Evolutionary conservation across 2,113 vertebrate genomes (phyloP).

Genomic region (Cyanocitta stelleri): DNA sequence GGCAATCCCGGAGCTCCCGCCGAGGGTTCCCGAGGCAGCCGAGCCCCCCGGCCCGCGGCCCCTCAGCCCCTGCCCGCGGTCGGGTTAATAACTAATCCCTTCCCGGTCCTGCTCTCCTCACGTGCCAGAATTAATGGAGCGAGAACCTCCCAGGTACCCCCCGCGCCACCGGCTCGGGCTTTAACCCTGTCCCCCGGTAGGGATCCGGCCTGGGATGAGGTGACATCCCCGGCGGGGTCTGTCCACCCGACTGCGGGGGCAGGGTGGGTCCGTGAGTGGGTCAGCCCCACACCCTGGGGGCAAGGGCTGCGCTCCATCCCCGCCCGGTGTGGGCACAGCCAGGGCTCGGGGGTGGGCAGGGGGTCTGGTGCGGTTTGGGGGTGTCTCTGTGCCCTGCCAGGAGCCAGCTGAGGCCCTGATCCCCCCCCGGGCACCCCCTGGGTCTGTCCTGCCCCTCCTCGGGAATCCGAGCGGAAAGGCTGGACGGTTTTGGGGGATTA

Average conservation of each 20-base stretch:
- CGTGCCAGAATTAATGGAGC: conserved; percentile 53
- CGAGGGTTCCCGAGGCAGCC: neutral
- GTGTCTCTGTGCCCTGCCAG: neutral
- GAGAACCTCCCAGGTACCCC: conserved; percentile 24
- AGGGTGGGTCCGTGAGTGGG: neutral
- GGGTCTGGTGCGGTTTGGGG: neutral
- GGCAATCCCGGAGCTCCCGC: neutral
- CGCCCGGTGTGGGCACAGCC: neutral
- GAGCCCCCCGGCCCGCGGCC: neutral
- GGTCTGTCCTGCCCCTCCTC: neutral
- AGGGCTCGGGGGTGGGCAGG: rapidly evolving
- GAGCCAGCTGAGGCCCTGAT: neutral
- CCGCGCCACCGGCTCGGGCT: neutral
- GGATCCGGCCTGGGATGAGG: neutral
- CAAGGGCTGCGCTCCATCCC: neutral
- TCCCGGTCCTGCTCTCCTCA: neutral
- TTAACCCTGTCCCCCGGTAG: neutral
- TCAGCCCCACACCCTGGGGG: neutral
- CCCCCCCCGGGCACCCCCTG: neutral
- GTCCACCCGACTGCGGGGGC: rapidly evolving
- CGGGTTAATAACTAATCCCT: conserved; percentile 52
- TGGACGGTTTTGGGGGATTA: neutral
- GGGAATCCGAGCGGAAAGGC: neutral
- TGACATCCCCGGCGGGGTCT: neutral
- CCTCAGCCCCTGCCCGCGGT: neutral